Evolutionary conservation across 2,797 vertebrate genomes (phyloP).

Genomic region (Synanceia verrucosa): DNA sequence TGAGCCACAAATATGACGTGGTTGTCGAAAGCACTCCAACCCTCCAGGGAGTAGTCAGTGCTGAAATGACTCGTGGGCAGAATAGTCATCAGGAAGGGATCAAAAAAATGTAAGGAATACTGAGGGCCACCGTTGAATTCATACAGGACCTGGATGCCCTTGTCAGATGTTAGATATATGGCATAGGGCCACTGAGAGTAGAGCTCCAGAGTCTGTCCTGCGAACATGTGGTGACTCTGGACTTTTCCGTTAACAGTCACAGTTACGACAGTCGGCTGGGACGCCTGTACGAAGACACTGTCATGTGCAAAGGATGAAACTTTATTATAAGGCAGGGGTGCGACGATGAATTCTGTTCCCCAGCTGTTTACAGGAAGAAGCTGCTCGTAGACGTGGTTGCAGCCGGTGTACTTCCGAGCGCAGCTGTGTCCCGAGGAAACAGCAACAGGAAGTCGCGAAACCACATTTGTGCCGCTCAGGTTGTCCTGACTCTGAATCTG

Average conservation of each 20-base stretch:
- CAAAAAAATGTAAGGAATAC: background rate
- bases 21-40: constrained; percentile 46
- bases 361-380: constrained; percentile 74
- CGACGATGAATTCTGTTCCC: constrained; percentile 74
- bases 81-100: constrained; percentile 74
- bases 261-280: constrained; percentile 52
- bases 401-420: constrained; percentile 60
- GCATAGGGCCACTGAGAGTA: constrained; percentile 39
- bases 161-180: constrained; percentile 63
- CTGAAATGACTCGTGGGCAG: constrained; percentile 66
- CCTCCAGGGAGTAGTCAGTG: constrained; percentile 63
- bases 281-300: constrained; percentile 65
- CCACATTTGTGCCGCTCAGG: constrained; percentile 73
- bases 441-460: constrained; percentile 57
- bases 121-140: constrained; percentile 66
- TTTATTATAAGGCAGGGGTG: constrained; percentile 59
- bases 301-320: constrained; percentile 25
- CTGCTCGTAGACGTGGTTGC: constrained; percentile 79
- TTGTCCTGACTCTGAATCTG: constrained; percentile 73
- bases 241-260: constrained; percentile 1
- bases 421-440: constrained; percentile 78
- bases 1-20: constrained; percentile 62
- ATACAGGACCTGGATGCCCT: constrained; percentile 74
- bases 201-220: constrained; percentile 53
- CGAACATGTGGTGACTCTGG: constrained; percentile 34